Conservation (phyloP, 2,888 invertebrate genomes). For the Dastarcus helophoroides region DNA sequence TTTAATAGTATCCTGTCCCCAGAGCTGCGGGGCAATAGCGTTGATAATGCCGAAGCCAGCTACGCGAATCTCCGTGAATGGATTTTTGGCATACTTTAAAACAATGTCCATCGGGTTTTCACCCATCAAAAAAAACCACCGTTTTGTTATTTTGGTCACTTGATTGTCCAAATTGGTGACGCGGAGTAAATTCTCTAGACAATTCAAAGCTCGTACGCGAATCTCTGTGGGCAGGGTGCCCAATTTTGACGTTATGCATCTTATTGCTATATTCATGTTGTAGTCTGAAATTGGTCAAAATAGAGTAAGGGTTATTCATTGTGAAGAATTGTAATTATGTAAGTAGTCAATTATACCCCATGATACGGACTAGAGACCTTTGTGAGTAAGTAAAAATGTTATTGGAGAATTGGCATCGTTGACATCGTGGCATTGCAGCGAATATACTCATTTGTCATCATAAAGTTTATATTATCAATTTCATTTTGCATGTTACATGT, state of each 20-base stretch:
- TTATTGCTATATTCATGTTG: conserved; percentile 44
- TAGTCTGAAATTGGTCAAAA: conserved; percentile 38
- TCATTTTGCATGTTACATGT: too few relatives aligned
- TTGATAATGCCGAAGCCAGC: conserved; percentile 56
- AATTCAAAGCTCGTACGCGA: conserved; percentile 55
- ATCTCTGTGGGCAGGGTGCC: conserved; percentile 51
- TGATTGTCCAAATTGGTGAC: conserved; percentile 29
- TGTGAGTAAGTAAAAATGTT: too few relatives aligned
- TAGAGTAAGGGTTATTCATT: too few relatives aligned
- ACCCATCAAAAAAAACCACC: conserved; percentile 49
- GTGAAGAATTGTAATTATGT: too few relatives aligned
- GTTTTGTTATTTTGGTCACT: conserved; percentile 44
- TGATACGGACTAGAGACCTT: too few relatives aligned
- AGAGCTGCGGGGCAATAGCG: conserved; percentile 56
- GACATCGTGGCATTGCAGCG: too few relatives aligned
- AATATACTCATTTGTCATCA: too few relatives aligned
- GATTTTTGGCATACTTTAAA: conserved; percentile 47
- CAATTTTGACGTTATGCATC: conserved; percentile 47
- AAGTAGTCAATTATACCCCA: too few relatives aligned
- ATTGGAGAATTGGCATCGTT: too few relatives aligned
- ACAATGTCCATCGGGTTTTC: conserved; percentile 50
- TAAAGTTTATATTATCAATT: too few relatives aligned
- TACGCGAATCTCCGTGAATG: conserved; percentile 67
- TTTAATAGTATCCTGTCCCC: conserved; percentile 69
- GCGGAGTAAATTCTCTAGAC: conserved; percentile 48